Evolutionary conservation across 1,140 invertebrate species (phyloP).

Genomic region (Gryon sp.): DNA sequence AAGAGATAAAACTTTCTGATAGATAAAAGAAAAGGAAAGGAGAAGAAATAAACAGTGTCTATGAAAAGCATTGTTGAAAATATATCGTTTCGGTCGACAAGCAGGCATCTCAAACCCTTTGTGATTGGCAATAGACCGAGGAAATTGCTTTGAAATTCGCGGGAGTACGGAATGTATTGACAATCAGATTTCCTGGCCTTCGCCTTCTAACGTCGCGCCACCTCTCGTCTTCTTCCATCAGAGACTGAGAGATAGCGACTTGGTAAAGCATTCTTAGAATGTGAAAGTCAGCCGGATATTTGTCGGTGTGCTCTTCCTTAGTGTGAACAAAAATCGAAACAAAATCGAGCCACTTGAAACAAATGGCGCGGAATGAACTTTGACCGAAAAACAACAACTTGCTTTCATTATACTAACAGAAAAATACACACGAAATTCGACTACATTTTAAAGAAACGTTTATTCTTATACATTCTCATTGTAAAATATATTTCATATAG

Average conservation of each 20-base stretch:
- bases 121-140: conserved; percentile 76
- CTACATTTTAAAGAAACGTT: too few relatives aligned
- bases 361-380: conserved; percentile 42
- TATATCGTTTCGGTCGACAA: conserved; percentile 71
- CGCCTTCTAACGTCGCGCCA: conserved; percentile 51
- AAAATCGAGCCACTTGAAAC: conserved; percentile 38
- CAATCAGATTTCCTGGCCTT: conserved; percentile 75
- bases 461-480: too few relatives aligned
- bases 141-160: conserved; percentile 77
- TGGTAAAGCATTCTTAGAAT: conserved; percentile 67
- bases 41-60: conserved; percentile 34
- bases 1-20: conserved; percentile 30
- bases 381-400: too few relatives aligned
- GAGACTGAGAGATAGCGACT: conserved; percentile 46
- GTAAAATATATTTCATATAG: too few relatives aligned
- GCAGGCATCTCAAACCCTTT: conserved; percentile 72
- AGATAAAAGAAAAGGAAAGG: conserved; percentile 47
- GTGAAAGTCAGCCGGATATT: conserved; percentile 55
- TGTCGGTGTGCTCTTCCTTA: conserved; percentile 23
- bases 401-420: too few relatives aligned
- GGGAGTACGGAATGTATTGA: conserved; percentile 75
- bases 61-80: conserved; percentile 69
- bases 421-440: too few relatives aligned
- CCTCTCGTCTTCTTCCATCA: conserved; percentile 47
- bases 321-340: conserved; percentile 31